Evolutionary conservation across 2,888 invertebrate species (phyloP), one percentile per base, ranked within the genome.

Genomic region (Acronicta aceris): DNA sequence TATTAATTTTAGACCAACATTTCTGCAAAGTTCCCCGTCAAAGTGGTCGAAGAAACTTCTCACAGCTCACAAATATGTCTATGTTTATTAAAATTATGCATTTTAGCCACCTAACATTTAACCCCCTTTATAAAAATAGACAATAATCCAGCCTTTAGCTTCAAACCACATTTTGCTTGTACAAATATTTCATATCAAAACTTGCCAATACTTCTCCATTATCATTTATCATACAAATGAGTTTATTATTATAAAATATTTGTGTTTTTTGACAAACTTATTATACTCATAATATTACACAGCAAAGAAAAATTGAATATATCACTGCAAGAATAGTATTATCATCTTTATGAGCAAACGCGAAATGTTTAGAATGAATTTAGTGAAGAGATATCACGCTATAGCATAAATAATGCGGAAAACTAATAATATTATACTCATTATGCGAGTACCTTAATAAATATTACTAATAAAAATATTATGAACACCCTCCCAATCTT

Each of bases 31-130:
- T 38, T 21, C 13, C 56, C 33, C 21, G 51, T 69, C 60, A 67
- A 59, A 27, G 55, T 72, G 61, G 68, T 67, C 65, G 67, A 59
- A 60, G 74, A 78, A 80, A 74, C 67, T 57, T 59, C 62, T 59
- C 55, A 68, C 51, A 59, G 66, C 70, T 71, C 70, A 76, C 69
- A 76, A 77, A 75, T 78, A 78, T 59, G 67, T 79, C 71, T 77
- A 79, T 78, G 65, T 81, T 82, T 78, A 75, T 81, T 76, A 82
- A 52, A 75, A 85, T 85, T 87, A 89, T 90, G 90, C 88, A 87
- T 84, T 88, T 88, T 89, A 92, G 90, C 92, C 91, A 92, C 91
- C 85, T 89, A 91, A 92, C 91, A 89, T 88, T 83, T 82, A 79
- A 78, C 78, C 85, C 87, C 84, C 86, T 71, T 88, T 91, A 91